Base-by-base conservation (phyloP, 2,888 invertebrate genomes). In the Lycophotia porphyrea region DNA sequence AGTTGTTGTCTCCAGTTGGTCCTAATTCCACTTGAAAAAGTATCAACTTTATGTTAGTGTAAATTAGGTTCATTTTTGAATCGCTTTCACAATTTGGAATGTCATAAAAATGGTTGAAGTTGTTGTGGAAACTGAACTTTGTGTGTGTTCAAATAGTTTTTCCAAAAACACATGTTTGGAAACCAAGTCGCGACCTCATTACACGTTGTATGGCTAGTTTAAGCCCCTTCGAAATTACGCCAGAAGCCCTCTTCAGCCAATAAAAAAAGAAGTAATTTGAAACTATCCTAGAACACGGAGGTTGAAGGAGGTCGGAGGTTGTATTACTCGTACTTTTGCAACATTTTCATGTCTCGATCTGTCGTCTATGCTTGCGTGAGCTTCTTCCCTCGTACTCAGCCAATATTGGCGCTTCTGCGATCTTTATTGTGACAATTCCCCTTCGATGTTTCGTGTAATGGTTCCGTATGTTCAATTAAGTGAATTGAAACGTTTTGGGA, bases 401-500 rank as follows among this genome's bases (percentile, higher is more conserved):
- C 24, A 13, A 44, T 11, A 60, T 27, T 68, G 39, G 21, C 21
- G 4, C 61, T 83, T 86, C 42, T 86, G 49, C 2, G 3, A 27
- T 24, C 27, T 71, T 21, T 31, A 0, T n/a, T n/a, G 68, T 63
- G 65, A 52, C 49, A 58, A 55, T 36, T 70, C 63, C 68, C 61
- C 31, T 67, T 42, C 66, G 66, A 72, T 72, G 49, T 78, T 78
- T 67, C 76, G 65, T 55, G 60, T 76, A 74, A 86, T 75, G 73
- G 42, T 82, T 75, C 44, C 64, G 55, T 69, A 73, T 55, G 73
- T 86, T 78, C 72, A 85, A 79, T 84, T 76, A 76, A 86, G 72
- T 72, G 76, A 80, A 84, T 76, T 87, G 71, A 80, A 84, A 75
- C 67, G 76, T 84, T 84, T 75, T 73, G 58, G 66, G 61, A 76